Conservation (phyloP, 2,797 vertebrate genomes). For the Agapornis canus region DNA sequence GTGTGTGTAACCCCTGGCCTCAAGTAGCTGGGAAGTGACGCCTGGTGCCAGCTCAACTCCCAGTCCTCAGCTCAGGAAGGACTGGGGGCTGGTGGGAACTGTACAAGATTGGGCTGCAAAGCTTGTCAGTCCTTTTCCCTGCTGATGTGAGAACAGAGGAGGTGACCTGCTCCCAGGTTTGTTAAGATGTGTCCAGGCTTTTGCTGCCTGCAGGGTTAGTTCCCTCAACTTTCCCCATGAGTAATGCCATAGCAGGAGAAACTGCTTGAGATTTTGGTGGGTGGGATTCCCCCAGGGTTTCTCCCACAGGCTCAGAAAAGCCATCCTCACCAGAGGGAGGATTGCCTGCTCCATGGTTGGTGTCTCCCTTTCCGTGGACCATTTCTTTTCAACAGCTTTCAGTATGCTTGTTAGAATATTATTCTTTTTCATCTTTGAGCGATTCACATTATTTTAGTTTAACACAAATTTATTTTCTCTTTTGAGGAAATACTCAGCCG, state of each 20-base stretch:
- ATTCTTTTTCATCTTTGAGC: background rate
- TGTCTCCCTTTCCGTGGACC: constrained; percentile 8
- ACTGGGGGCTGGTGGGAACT: background rate
- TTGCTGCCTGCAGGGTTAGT: background rate
- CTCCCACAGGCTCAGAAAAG: background rate
- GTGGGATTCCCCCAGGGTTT: background rate
- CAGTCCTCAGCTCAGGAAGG: background rate
- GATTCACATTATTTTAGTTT: constrained; percentile 21
- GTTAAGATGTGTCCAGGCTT: background rate
- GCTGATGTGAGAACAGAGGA: background rate
- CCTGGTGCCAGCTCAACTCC: background rate
- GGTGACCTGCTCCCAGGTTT: background rate
- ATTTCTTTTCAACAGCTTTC: constrained; percentile 27
- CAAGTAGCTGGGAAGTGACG: background rate
- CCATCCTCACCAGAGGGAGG: background rate
- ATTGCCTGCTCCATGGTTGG: background rate
- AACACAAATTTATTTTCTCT: constrained; percentile 53
- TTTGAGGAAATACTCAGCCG: constrained; percentile 58
- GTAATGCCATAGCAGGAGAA: background rate
- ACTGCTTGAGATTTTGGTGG: background rate
- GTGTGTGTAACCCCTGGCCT: background rate
- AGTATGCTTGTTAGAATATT: background rate
- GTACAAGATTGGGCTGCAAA: background rate
- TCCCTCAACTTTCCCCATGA: background rate
- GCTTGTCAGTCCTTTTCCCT: background rate